phyloP scores from a whole-genome alignment of 1,140 invertebrate genomes.

The Phortica variegata region DNA sequence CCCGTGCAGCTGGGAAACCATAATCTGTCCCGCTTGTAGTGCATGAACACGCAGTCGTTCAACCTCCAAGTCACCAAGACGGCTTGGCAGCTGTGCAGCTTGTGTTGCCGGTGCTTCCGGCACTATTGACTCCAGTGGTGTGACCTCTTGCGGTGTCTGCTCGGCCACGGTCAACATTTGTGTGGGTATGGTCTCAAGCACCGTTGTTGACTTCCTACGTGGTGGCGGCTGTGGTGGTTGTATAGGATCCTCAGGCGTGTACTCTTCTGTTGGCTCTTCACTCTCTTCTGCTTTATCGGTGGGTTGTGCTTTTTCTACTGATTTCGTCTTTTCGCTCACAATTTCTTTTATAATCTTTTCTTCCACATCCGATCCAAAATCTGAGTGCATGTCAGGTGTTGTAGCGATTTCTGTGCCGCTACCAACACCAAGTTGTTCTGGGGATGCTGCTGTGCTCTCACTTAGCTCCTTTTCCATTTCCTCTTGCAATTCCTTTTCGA shows the following conservation, averaged over 20 bases:
- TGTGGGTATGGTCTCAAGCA: slow-evolving; percentile 23
- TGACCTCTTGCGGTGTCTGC: slow-evolving; percentile 28
- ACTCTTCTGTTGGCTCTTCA: slow-evolving; percentile 14
- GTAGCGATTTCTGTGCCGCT: not conserved
- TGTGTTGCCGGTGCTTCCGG: slow-evolving; percentile 9
- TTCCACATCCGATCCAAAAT: too few species aligned
- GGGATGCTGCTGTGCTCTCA: not conserved
- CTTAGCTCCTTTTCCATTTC: slow-evolving; percentile 37
- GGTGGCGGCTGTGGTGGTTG: slow-evolving; percentile 39
- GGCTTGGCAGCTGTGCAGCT: slow-evolving; percentile 26
- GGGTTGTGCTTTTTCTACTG: slow-evolving; percentile 14
- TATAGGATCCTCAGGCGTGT: slow-evolving; percentile 4
- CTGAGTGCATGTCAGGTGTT: slow-evolving; percentile 7
- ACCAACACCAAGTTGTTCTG: not conserved
- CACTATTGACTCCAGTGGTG: slow-evolving; percentile 27
- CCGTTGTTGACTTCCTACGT: slow-evolving; percentile 41
- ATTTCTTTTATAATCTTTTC: slow-evolving; percentile 27
- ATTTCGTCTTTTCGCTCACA: not conserved
- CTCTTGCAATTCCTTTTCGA: slow-evolving; percentile 35
- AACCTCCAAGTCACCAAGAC: slow-evolving; percentile 72
- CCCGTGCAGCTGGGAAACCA: slow-evolving; percentile 77
- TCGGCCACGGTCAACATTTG: slow-evolving; percentile 22
- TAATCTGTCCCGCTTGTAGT: slow-evolving; percentile 73
- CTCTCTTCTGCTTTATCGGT: slow-evolving; percentile 25
- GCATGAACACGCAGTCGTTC: slow-evolving; percentile 74